phyloP scores from a whole-genome alignment of 2,113 vertebrate species.

The Channa argus region DNA sequence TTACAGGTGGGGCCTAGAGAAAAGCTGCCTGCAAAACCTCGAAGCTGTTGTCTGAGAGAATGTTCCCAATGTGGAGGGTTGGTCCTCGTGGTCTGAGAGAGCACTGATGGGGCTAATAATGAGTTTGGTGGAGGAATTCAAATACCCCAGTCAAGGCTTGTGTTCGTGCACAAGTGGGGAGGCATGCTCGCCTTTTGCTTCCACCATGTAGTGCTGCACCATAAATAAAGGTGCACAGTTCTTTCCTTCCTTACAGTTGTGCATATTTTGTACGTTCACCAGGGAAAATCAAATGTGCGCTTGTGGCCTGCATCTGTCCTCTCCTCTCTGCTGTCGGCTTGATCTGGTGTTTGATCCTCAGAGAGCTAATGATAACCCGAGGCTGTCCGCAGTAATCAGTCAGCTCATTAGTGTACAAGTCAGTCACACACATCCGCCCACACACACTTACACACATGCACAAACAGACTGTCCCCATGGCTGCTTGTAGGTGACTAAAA shows the following conservation, averaged over 20 bases:
- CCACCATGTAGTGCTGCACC: background rate
- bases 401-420: slow-evolving; percentile 68
- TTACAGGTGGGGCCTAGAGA: slow-evolving; percentile 41
- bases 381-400: slow-evolving; percentile 66
- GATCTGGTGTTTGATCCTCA: slow-evolving; percentile 62
- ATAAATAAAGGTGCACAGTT: background rate
- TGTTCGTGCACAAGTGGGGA: slow-evolving; percentile 11
- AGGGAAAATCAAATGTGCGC: slow-evolving; percentile 32
- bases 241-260: background rate
- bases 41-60: slow-evolving; percentile 40
- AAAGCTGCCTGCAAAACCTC: slow-evolving; percentile 44
- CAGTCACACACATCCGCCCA: slow-evolving; percentile 36
- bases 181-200: slow-evolving; percentile 1
- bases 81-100: slow-evolving; percentile 41
- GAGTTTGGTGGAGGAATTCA: slow-evolving; percentile 36
- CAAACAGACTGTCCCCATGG: slow-evolving; percentile 27
- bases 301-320: background rate
- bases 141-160: slow-evolving; percentile 10
- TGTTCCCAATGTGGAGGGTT: slow-evolving; percentile 28
- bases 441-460: slow-evolving; percentile 13
- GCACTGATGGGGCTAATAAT: slow-evolving; percentile 30
- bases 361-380: slow-evolving; percentile 62
- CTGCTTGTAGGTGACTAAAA: slow-evolving; percentile 37
- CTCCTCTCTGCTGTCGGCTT: slow-evolving; percentile 11
- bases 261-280: slow-evolving; percentile 16